These are phyloP conservation scores for Mormyrus hasselquistii DNA, from an alignment of 2,797 vertebrate species.

Conservation along the genomic window DNA sequence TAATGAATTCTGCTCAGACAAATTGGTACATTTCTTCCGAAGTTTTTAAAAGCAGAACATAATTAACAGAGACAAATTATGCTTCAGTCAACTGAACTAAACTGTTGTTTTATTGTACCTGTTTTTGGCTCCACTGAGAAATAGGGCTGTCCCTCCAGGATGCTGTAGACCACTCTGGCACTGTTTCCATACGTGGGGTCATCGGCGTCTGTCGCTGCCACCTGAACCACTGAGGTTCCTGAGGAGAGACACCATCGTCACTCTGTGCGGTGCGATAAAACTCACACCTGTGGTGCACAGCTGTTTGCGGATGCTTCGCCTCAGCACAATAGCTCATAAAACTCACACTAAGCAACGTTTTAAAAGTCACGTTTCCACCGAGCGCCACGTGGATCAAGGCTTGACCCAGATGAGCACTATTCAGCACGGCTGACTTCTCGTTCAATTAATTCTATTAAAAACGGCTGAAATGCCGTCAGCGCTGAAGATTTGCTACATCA, in stretches of 20 bases:
- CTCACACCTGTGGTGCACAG: neutral
- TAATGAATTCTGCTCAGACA: neutral
- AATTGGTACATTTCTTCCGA: neutral
- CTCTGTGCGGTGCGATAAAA: neutral
- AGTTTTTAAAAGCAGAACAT: slow-evolving; percentile 5
- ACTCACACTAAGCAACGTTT: neutral
- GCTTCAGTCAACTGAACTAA: neutral
- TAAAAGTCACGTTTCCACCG: neutral
- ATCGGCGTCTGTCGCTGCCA: slow-evolving; percentile 82
- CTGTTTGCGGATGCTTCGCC: too few relatives aligned
- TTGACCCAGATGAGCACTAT: neutral
- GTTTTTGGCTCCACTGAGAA: slow-evolving; percentile 86
- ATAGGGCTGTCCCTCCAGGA: slow-evolving; percentile 81
- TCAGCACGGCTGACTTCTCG: neutral
- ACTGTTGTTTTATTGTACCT: slow-evolving; percentile 54
- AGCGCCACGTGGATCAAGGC: neutral
- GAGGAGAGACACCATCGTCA: neutral
- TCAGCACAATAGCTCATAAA: neutral
- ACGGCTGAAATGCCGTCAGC: neutral
- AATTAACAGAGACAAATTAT: neutral
- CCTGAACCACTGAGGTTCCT: slow-evolving; percentile 84
- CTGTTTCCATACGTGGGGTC: slow-evolving; percentile 88
- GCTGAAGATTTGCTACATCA: neutral
- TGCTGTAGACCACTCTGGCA: slow-evolving; percentile 81
- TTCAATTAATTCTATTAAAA: slow-evolving; percentile 7